A percentile compares a stretch with the other conserved stretches of the same genome.
These are phyloP conservation scores for Balaeniceps rex DNA, from an alignment of 2,113 vertebrate genomes.

Conservation along the genomic window DNA sequence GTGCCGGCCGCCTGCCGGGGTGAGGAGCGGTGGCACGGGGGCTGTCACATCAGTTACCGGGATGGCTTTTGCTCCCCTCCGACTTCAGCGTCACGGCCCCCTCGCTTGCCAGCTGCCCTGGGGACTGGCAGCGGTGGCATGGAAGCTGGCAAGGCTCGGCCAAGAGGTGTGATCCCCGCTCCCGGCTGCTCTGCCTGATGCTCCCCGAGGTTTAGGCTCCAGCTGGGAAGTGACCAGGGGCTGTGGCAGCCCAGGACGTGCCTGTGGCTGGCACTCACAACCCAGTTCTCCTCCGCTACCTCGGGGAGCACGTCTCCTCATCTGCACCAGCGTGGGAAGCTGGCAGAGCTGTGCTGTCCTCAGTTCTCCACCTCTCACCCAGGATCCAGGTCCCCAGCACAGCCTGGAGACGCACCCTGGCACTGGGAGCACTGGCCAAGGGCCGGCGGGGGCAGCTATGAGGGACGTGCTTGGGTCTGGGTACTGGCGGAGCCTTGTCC, in stretches of 20 bases:
- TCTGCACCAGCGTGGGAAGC: accelerated
- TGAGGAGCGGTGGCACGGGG: neutral
- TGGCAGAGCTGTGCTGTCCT: neutral
- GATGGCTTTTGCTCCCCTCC: neutral
- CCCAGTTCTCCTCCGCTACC: neutral
- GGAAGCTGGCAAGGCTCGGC: neutral
- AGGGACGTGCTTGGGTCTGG: neutral
- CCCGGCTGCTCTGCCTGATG: neutral
- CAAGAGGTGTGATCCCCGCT: neutral
- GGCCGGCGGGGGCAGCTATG: neutral
- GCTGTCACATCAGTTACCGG: neutral
- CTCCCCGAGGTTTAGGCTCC: neutral
- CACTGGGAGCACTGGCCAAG: neutral
- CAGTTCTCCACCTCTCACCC: neutral
- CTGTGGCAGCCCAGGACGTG: neutral
- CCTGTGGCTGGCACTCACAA: neutral
- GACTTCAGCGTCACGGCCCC: neutral
- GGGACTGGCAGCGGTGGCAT: neutral
- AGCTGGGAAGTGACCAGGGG: neutral
- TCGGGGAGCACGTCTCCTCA: neutral
- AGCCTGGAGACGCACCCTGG: neutral
- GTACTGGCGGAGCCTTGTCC: neutral
- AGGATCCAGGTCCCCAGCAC: neutral
- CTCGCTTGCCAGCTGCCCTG: neutral
- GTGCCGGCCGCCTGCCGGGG: neutral